These are phyloP conservation scores for Morpho deidamia DNA, from an alignment of 2,888 invertebrate species.

Conservation along the genomic window DNA sequence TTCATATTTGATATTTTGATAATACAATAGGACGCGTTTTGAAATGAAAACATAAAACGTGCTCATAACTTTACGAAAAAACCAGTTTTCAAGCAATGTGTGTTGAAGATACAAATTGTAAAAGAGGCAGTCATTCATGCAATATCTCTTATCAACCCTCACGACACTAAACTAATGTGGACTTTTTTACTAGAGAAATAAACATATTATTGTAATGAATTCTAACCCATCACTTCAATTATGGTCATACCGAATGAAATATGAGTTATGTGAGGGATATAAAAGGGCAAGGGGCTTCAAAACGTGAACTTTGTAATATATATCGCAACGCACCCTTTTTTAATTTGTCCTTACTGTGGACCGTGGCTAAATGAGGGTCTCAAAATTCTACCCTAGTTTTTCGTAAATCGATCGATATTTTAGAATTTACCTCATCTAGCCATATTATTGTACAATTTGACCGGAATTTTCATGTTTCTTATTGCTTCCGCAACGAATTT, in stretches of 20 bases:
- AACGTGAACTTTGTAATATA: constrained; percentile 74
- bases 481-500: constrained; percentile 78
- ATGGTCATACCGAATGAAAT: constrained; percentile 76
- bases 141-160: constrained; percentile 49
- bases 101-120: constrained; percentile 76
- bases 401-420: constrained; percentile 40
- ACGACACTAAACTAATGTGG: constrained; percentile 44
- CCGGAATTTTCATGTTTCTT: constrained; percentile 72
- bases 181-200: constrained; percentile 49
- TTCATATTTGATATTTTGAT: constrained; percentile 77
- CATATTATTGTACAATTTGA: constrained; percentile 62
- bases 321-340: constrained; percentile 68
- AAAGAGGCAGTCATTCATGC: constrained; percentile 74
- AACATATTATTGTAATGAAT: constrained; percentile 53
- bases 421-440: constrained; percentile 38
- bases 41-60: constrained; percentile 63
- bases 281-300: constrained; percentile 73
- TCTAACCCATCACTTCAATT: constrained; percentile 62
- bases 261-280: constrained; percentile 77
- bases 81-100: constrained; percentile 72
- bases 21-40: constrained; percentile 69
- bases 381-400: constrained; percentile 43
- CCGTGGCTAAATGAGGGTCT: constrained; percentile 65
- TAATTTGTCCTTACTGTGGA: constrained; percentile 72
- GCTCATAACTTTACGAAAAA: constrained; percentile 58